Conservation (phyloP, 2,888 invertebrate genomes). For the Cinara cedri region DNA sequence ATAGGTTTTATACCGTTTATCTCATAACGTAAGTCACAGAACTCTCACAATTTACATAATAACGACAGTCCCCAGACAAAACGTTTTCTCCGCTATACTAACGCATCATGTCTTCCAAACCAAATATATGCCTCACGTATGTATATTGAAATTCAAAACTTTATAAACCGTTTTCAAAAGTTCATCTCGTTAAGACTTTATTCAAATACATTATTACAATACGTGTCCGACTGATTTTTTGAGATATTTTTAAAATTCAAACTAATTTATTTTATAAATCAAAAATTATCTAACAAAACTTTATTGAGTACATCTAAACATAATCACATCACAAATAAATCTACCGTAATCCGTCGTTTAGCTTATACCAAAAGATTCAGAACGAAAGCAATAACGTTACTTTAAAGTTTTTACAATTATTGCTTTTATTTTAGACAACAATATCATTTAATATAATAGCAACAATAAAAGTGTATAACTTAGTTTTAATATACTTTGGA, state of each 20-base stretch:
- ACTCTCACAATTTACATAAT: conserved; percentile 28
- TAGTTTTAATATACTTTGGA: no score
- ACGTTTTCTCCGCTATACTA: conserved; percentile 19
- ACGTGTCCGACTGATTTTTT: background rate
- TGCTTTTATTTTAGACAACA: no score
- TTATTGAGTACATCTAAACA: no score
- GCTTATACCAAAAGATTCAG: no score
- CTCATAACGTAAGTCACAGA: background rate
- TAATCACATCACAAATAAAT: no score
- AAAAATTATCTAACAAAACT: no score
- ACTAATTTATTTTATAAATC: background rate
- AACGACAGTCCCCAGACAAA: conserved; percentile 13
- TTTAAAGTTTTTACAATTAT: no score
- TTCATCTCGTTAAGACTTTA: background rate
- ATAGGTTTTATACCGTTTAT: conserved; percentile 15
- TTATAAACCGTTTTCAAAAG: conserved; percentile 3
- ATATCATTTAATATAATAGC: no score
- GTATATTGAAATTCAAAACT: conserved; percentile 3
- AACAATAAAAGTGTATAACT: no score
- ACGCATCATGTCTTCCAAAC: conserved; percentile 3
- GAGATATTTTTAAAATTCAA: background rate
- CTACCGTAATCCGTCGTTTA: no score
- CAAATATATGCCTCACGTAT: background rate
- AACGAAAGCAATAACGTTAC: no score
- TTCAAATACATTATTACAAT: background rate